Evolutionary conservation across 2,113 vertebrate species (phyloP).

Genomic region (Antigone vipio): DNA sequence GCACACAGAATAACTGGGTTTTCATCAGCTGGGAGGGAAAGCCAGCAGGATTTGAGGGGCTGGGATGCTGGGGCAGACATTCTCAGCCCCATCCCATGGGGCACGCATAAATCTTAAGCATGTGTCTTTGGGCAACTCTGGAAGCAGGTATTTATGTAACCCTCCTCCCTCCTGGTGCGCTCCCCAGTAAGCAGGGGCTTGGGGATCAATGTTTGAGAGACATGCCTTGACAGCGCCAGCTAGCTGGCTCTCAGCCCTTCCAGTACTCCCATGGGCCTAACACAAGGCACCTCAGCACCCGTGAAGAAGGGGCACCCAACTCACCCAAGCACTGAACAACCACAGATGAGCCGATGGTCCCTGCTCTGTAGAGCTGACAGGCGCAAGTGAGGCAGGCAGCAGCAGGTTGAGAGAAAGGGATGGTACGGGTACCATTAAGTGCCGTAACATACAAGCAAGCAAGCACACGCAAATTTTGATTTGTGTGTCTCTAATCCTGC

Average conservation of each 20-base stretch:
- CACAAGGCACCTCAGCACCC: background rate
- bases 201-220: background rate
- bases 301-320: background rate
- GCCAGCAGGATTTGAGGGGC: background rate
- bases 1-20: background rate
- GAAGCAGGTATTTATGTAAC: background rate
- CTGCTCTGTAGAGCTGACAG: background rate
- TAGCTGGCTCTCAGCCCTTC: background rate
- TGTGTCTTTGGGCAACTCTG: background rate
- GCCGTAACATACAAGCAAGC: background rate
- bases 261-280: background rate
- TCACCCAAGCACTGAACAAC: background rate
- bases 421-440: background rate
- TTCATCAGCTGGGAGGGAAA: background rate
- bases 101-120: background rate
- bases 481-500: background rate
- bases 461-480: background rate
- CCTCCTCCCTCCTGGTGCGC: background rate
- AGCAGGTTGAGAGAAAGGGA: background rate
- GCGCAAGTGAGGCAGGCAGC: background rate
- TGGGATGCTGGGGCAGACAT: background rate
- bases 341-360: rapidly evolving
- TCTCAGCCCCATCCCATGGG: background rate
- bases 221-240: background rate
- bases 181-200: background rate